These are phyloP conservation scores for Fregetta grallaria DNA, from an alignment of 2,113 vertebrate genomes.

Conservation along the genomic window DNA sequence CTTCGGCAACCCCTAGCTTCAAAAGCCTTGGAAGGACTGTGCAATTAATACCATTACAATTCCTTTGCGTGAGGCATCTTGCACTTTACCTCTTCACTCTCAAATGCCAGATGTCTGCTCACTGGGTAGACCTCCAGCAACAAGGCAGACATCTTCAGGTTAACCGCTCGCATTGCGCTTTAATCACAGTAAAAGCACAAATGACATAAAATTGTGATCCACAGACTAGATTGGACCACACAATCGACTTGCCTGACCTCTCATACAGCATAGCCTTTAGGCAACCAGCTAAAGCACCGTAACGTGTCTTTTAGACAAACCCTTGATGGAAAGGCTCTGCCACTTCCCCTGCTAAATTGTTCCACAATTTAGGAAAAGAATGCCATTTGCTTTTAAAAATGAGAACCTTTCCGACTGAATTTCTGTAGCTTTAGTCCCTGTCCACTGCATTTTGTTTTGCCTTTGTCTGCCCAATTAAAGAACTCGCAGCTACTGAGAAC, in stretches of 20 bases:
- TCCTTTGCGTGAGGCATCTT: not conserved
- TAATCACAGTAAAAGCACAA: not conserved
- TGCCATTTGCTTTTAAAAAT: not conserved
- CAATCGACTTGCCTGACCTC: not conserved
- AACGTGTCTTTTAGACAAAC: fast-evolving
- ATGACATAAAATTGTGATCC: not conserved
- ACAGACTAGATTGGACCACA: not conserved
- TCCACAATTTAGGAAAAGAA: not conserved
- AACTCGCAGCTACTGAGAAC: not conserved
- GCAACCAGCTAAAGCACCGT: not conserved
- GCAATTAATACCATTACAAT: not conserved
- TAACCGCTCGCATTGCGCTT: fast-evolving
- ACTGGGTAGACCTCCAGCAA: not conserved
- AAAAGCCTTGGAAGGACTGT: not conserved
- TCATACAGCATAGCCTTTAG: not conserved
- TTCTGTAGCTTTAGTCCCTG: not conserved
- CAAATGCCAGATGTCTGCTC: fast-evolving
- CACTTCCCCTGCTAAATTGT: not conserved
- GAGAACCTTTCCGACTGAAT: not conserved
- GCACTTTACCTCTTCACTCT: not conserved
- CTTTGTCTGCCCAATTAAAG: not conserved
- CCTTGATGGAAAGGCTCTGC: not conserved
- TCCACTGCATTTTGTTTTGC: not conserved
- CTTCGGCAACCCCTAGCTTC: not conserved
- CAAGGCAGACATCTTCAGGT: not conserved